These are phyloP conservation scores for Aselliscus stoliczkanus DNA, from an alignment of 2,797 vertebrate species.

Conservation along the genomic window DNA sequence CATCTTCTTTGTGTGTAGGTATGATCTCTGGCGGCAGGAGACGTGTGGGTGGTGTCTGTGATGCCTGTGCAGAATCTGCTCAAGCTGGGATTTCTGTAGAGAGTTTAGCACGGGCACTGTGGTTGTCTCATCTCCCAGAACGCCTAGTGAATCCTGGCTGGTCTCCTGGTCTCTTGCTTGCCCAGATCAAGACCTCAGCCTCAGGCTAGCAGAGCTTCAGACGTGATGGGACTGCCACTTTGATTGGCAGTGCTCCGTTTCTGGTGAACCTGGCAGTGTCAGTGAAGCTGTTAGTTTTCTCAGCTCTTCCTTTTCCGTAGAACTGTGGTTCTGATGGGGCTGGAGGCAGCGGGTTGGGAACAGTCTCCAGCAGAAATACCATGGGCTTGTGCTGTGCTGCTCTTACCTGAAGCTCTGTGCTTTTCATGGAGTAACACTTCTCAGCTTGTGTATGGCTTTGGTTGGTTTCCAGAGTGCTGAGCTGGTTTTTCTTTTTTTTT, in stretches of 20 bases:
- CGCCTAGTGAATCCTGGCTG: background rate
- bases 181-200: background rate
- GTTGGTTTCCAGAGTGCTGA: background rate
- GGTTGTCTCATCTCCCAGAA: background rate
- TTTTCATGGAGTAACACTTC: background rate
- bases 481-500: too few relatives aligned
- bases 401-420: background rate
- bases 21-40: background rate
- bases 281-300: background rate
- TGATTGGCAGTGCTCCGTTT: rapidly evolving
- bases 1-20: background rate
- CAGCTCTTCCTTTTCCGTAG: too few relatives aligned
- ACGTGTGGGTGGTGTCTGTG: background rate
- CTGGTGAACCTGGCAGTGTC: background rate
- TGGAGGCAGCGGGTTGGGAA: rapidly evolving
- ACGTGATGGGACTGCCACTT: background rate
- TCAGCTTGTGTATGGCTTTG: background rate
- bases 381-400: background rate
- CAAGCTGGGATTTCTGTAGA: background rate
- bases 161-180: background rate
- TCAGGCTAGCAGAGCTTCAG: background rate
- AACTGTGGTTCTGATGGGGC: background rate
- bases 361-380: background rate
- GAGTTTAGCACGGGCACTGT: too few relatives aligned
- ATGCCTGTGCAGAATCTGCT: background rate